Evolutionary conservation across 2,888 invertebrate genomes (phyloP).

Genomic region (Arenicola marina): DNA sequence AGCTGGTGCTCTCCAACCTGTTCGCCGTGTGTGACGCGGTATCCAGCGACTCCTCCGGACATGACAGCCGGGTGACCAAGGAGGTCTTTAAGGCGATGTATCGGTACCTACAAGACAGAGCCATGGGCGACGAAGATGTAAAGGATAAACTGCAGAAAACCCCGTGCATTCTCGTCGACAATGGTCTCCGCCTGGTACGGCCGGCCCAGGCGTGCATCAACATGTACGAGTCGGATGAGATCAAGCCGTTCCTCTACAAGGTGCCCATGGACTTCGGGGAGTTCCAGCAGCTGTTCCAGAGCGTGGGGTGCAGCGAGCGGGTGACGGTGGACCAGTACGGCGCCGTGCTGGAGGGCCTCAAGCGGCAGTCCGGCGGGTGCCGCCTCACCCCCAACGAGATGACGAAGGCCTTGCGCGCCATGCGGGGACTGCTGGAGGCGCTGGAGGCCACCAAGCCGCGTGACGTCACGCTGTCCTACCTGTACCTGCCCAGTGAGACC

Average conservation of each 20-base stretch:
- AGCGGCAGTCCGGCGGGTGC: slow-evolving; percentile 14
- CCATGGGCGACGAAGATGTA: slow-evolving; percentile 9
- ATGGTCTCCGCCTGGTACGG: slow-evolving; percentile 21
- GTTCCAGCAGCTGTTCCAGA: slow-evolving; percentile 33
- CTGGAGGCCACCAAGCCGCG: slow-evolving; percentile 9
- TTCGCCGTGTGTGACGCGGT: slow-evolving; percentile 11
- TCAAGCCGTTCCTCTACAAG: slow-evolving; percentile 36
- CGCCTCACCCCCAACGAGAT: slow-evolving; percentile 33
- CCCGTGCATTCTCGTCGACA: slow-evolving; percentile 25
- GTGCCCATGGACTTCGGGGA: slow-evolving; percentile 33
- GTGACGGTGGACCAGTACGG: slow-evolving; percentile 35
- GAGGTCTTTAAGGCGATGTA: slow-evolving; percentile 23
- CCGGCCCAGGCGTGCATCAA: slow-evolving; percentile 32
- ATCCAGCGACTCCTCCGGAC: neutral
- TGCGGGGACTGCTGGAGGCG: slow-evolving; percentile 24
- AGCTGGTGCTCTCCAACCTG: slow-evolving; percentile 20
- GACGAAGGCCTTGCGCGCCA: slow-evolving; percentile 24
- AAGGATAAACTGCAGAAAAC: slow-evolving; percentile 8
- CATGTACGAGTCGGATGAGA: slow-evolving; percentile 30
- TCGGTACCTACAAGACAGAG: slow-evolving; percentile 15
- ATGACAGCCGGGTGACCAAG: neutral
- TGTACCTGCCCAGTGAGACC: slow-evolving; percentile 30
- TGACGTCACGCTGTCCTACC: slow-evolving; percentile 2
- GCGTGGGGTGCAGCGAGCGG: slow-evolving; percentile 32
- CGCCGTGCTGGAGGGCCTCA: slow-evolving; percentile 29